Percentiles rank a stretch among this genome's conserved stretches.
Evolutionary conservation across 1,140 invertebrate species (phyloP).

Genomic region (Ips nitidus): DNA sequence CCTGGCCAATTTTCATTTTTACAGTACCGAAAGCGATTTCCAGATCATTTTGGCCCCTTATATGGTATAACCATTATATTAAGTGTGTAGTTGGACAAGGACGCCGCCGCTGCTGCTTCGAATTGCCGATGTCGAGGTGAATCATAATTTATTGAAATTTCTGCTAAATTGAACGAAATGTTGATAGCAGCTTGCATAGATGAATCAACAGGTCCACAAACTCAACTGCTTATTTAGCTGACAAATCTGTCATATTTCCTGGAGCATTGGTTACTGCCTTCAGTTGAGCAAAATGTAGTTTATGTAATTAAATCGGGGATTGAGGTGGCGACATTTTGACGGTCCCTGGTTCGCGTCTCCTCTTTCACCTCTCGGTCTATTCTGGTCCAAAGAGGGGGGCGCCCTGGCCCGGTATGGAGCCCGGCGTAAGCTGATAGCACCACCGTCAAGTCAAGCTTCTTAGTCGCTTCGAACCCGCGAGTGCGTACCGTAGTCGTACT

Average conservation of each 20-base stretch:
- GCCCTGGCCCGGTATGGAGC: conserved; percentile 47
- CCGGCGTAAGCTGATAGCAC: conserved; percentile 51
- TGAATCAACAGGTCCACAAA: too few relatives aligned
- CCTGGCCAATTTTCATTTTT: too few relatives aligned
- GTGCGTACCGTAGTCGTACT: conserved; percentile 39
- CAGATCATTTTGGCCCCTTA: conserved; percentile 7
- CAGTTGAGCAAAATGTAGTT: too few relatives aligned
- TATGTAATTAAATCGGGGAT: too few relatives aligned
- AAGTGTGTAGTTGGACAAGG: conserved; percentile 17
- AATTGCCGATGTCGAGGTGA: conserved; percentile 18
- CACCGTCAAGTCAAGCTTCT: conserved; percentile 39
- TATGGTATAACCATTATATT: conserved; percentile 18
- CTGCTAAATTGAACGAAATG: not conserved
- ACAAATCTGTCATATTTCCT: too few relatives aligned
- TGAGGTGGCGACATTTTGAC: conserved; percentile 1
- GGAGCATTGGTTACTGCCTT: too few relatives aligned
- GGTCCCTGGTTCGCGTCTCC: conserved; percentile 31
- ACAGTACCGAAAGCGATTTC: not conserved
- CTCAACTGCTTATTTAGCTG: too few relatives aligned
- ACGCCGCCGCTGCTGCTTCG: not conserved
- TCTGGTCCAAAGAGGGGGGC: conserved; percentile 37
- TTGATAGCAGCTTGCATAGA: too few relatives aligned
- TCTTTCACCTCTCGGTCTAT: conserved; percentile 40
- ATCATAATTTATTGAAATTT: conserved; percentile 22
- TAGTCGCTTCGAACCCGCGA: conserved; percentile 52